These are phyloP conservation scores for Epiperipatus broadwayi DNA, from an alignment of 2,888 invertebrate species.

Conservation along the genomic window DNA sequence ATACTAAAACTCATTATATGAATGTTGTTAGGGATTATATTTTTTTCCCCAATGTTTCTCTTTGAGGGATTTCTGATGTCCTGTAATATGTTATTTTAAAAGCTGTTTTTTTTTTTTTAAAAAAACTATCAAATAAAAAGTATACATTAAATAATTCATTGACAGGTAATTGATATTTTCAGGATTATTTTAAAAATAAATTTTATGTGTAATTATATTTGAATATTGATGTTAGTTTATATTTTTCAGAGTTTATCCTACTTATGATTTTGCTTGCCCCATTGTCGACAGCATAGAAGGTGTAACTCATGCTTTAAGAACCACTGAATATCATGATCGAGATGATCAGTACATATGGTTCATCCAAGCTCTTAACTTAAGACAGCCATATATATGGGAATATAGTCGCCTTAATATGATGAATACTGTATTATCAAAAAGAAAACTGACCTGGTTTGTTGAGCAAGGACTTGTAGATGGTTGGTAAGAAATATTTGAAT, in stretches of 20 bases:
- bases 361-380: conserved; percentile 59
- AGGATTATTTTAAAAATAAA: conserved; percentile 10
- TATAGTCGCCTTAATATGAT: conserved; percentile 93
- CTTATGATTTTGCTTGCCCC: conserved; percentile 98
- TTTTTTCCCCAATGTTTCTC: too few species aligned
- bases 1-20: too few species aligned
- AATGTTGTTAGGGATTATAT: too few species aligned
- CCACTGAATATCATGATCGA: conserved; percentile 94
- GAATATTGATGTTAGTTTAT: conserved; percentile 13
- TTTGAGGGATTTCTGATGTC: too few species aligned
- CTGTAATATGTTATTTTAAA: too few species aligned
- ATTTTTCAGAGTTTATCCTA: conserved; percentile 73
- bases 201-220: conserved; percentile 1
- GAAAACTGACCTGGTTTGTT: conserved; percentile 96
- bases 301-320: conserved; percentile 89
- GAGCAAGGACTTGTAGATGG: conserved; percentile 81
- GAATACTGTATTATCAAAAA: conserved; percentile 89
- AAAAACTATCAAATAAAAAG: too few species aligned
- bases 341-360: conserved; percentile 98
- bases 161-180: too few species aligned
- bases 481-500: conserved; percentile 44
- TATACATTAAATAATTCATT: too few species aligned
- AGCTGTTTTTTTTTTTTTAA: too few species aligned
- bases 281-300: conserved; percentile 94
- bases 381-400: conserved; percentile 86